These are phyloP conservation scores for Euborellia annulipes DNA, from an alignment of 1,140 invertebrate species.

Conservation along the genomic window DNA sequence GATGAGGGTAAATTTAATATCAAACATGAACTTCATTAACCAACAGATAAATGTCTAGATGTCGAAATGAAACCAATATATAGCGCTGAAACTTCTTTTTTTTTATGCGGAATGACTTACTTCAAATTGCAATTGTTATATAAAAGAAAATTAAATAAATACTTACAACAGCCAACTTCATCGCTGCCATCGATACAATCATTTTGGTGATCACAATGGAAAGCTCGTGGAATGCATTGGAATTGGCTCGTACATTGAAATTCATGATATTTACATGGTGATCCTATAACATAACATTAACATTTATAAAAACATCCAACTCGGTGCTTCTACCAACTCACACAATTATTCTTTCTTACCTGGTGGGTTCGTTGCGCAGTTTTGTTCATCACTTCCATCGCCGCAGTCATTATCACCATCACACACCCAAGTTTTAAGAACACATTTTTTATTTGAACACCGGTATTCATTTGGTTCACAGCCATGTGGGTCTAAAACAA, in stretches of 20 bases:
- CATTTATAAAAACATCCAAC: not conserved
- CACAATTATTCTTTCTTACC: constrained; percentile 15
- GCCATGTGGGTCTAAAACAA: constrained; percentile 32
- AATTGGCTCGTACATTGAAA: constrained; percentile 58
- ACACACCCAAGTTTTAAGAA: constrained; percentile 84
- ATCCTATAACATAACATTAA: constrained; percentile 28
- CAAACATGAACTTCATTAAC: no score
- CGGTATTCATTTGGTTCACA: constrained; percentile 91
- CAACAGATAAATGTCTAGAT: no score
- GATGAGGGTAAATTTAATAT: no score
- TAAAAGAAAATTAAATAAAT: constrained; percentile 8
- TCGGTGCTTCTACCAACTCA: no score
- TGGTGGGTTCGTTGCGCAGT: constrained; percentile 38
- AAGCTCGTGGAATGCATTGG: constrained; percentile 86
- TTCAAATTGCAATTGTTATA: constrained; percentile 8
- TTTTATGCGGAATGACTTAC: constrained; percentile 4
- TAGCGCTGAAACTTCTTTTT: not conserved
- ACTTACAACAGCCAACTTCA: constrained; percentile 81
- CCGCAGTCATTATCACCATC: constrained; percentile 85
- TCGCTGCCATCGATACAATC: constrained; percentile 84
- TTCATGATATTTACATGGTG: constrained; percentile 61
- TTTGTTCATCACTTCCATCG: constrained; percentile 68
- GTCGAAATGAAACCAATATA: constrained; percentile 4
- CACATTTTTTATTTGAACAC: constrained; percentile 74
- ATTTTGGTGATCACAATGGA: constrained; percentile 78